phyloP scores from a whole-genome alignment of 92 coral and sea anemone genomes.

The Heteractis magnifica region DNA sequence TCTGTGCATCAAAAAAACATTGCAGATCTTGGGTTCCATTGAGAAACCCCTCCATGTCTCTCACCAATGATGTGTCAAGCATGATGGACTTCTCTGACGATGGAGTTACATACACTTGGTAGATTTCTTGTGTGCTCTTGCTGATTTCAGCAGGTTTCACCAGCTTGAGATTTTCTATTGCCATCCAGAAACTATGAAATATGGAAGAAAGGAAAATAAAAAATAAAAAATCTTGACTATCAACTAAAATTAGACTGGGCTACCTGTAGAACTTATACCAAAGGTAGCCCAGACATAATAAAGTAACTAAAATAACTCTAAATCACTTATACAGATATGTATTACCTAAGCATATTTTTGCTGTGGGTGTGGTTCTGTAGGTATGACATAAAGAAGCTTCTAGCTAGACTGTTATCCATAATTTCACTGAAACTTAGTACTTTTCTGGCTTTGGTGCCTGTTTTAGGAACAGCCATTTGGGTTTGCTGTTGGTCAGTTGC shows the following conservation, averaged over 20 bases:
- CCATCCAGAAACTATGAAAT: slow-evolving; percentile 90
- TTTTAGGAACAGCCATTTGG: slow-evolving; percentile 32
- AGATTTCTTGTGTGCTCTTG: slow-evolving; percentile 89
- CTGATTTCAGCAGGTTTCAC: slow-evolving; percentile 78
- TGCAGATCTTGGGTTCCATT: slow-evolving; percentile 69
- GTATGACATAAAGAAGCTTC: slow-evolving; percentile 94
- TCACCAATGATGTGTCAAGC: slow-evolving; percentile 82
- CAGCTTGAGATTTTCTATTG: slow-evolving; percentile 81
- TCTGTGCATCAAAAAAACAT: slow-evolving; percentile 93
- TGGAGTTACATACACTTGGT: slow-evolving; percentile 85
- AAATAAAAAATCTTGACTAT: no score
- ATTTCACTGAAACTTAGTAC: slow-evolving; percentile 81
- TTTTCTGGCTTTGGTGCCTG: slow-evolving; percentile 48
- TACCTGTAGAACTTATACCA: background rate
- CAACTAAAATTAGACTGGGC: background rate
- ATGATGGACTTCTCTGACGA: slow-evolving; percentile 91
- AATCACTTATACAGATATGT: no score
- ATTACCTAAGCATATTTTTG: slow-evolving; percentile 90
- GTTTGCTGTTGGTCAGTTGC: slow-evolving; percentile 48
- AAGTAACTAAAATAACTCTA: no score
- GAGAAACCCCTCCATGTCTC: slow-evolving; percentile 87
- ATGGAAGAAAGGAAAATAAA: background rate
- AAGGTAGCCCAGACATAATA: background rate
- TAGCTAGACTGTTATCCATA: slow-evolving; percentile 94
- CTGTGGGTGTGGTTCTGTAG: slow-evolving; percentile 84